Conservation (phyloP, 1,140 invertebrate species). For the Lutraria rhynchaena region DNA sequence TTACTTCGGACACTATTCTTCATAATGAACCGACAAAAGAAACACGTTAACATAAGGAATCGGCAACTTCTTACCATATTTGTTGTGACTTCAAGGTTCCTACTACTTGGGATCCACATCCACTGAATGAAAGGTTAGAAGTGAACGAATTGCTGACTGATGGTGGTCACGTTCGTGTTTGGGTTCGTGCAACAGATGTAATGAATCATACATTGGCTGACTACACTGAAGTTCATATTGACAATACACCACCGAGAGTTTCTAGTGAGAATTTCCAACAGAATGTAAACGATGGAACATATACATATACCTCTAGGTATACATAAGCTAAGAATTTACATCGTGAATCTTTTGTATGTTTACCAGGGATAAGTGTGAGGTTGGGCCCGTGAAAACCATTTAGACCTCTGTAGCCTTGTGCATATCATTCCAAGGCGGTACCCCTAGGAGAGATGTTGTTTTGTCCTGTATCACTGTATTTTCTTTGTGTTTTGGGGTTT, state of each 20-base stretch:
- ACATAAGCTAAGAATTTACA: neutral
- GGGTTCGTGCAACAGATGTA: slow-evolving; percentile 33
- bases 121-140: slow-evolving; percentile 1
- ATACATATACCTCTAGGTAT: slow-evolving; percentile 39
- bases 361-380: no score
- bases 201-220: slow-evolving; percentile 32
- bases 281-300: slow-evolving; percentile 29
- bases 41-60: no score
- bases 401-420: no score
- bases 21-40: no score
- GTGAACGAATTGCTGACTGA: neutral
- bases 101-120: neutral
- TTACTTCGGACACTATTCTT: no score
- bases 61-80: no score
- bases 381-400: no score
- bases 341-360: neutral
- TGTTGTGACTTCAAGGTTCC: no score
- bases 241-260: slow-evolving; percentile 15
- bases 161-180: slow-evolving; percentile 24
- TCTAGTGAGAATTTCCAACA: neutral
- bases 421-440: no score
- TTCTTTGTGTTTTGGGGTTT: no score
- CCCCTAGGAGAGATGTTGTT: no score
- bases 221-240: slow-evolving; percentile 26
- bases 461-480: no score